These are phyloP conservation scores for Aethes cnicana DNA, from an alignment of 2,888 invertebrate species.

Conservation along the genomic window DNA sequence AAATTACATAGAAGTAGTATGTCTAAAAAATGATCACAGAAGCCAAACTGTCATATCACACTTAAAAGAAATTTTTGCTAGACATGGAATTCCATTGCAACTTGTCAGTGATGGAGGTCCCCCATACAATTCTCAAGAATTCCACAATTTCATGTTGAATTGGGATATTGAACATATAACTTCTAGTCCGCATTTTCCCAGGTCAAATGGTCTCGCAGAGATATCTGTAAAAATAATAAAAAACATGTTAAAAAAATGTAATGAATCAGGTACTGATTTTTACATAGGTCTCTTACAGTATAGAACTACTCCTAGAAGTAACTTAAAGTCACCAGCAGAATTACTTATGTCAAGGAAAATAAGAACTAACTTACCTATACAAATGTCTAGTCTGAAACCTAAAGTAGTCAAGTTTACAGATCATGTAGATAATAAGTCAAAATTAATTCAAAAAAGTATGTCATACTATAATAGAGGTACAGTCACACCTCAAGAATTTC, in stretches of 20 bases:
- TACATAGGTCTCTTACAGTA: neutral
- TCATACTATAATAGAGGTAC: constrained; percentile 1
- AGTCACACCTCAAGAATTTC: neutral
- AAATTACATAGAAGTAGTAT: too few relatives aligned
- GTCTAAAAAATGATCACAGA: too few relatives aligned
- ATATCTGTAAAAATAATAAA: constrained; percentile 13
- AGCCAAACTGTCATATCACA: too few relatives aligned
- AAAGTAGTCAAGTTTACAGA: constrained; percentile 4
- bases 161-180: constrained; percentile 27
- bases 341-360: constrained; percentile 5
- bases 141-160: constrained; percentile 10
- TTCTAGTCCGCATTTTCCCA: constrained; percentile 6
- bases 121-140: constrained; percentile 17
- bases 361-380: constrained; percentile 5
- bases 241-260: constrained; percentile 13
- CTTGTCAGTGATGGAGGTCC: constrained; percentile 19
- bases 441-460: neutral
- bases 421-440: neutral
- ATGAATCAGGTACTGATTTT: constrained; percentile 3
- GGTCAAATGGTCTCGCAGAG: constrained; percentile 12
- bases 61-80: constrained; percentile 22
- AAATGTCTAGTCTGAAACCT: neutral
- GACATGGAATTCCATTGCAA: constrained; percentile 28
- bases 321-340: constrained; percentile 1
- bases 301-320: neutral